Base-by-base conservation (phyloP, 2,888 invertebrate genomes). In the Dinocampus coccinellae region DNA sequence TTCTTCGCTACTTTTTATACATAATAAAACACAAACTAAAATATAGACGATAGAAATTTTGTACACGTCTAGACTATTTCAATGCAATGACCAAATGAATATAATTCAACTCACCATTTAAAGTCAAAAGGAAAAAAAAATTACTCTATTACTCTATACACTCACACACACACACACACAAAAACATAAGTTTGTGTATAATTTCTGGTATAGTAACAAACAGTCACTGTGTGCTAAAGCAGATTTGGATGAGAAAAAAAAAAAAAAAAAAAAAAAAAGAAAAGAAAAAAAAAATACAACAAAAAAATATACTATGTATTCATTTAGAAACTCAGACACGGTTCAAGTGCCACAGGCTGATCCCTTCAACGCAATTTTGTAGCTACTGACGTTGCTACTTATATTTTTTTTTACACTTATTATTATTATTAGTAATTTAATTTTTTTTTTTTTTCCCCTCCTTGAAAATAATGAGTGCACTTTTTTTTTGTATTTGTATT, bases 311-410 rank as follows among this genome's bases (percentile, higher is more conserved):
- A 47, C 47, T 47, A 20, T 47, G 47, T 47, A 47, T 47, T 47
- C 47, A 47, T 47, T 47, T 47, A 47, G 47, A 47, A 47, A 47
- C 16, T 47, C 47, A 47, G 47, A 47, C 47, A 47, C 20, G 47
- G 16, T 47, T 47, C 47, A 47, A 47, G 47, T 47, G 47, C 47
- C 16, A 7, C 7, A 11, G 57, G 24, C 26, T 57, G 57, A 57
- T 57, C 57, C 57, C n/a, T n/a, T n/a, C n/a, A n/a, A n/a, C n/a
- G n/a, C n/a, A n/a, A n/a, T n/a, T n/a, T 6, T 57, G 13, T 57
- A 26, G 24, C 11, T 13, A 29, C 26, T 26, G 24, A 57, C 29
- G 29, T 26, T 13, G 29, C 26, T 22, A 29, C 57, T n/a, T 11
- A 24, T 13, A 29, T 29, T 4, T 57, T 57, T 57, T 22, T 6